Percentiles rank a stretch among this genome's conserved stretches.
phyloP scores from a whole-genome alignment of 2,113 vertebrate genomes.

The Progne subis region DNA sequence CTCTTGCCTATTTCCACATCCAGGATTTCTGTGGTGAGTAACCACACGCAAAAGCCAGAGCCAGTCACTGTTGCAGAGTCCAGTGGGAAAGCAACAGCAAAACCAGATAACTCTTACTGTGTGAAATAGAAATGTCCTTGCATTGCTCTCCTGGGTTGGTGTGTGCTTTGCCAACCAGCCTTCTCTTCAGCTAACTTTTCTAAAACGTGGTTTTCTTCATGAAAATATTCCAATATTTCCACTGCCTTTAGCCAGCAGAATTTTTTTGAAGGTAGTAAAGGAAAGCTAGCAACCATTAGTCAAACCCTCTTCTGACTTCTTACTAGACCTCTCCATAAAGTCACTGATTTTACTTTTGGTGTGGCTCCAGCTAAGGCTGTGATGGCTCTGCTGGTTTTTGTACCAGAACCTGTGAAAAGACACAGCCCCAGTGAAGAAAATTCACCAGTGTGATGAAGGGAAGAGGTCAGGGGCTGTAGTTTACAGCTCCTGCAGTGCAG shows the following conservation, averaged over 20 bases:
- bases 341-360: neutral
- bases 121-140: neutral
- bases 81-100: neutral
- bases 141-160: neutral
- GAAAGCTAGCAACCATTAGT: neutral
- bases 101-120: neutral
- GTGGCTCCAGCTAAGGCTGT: neutral
- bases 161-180: neutral
- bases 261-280: neutral
- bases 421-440: neutral
- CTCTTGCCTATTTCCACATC: accelerated
- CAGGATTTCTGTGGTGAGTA: neutral
- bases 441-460: neutral
- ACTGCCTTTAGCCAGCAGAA: neutral
- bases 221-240: neutral
- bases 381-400: neutral
- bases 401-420: neutral
- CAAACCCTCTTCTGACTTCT: neutral
- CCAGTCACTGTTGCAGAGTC: neutral
- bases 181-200: neutral
- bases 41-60: neutral
- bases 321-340: neutral
- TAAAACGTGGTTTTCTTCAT: accelerated
- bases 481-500: neutral
- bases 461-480: neutral